Percentiles rank a stretch among this genome's conserved stretches.
phyloP scores from a whole-genome alignment of 2,113 vertebrate species.

The Peromyscus leucopus region DNA sequence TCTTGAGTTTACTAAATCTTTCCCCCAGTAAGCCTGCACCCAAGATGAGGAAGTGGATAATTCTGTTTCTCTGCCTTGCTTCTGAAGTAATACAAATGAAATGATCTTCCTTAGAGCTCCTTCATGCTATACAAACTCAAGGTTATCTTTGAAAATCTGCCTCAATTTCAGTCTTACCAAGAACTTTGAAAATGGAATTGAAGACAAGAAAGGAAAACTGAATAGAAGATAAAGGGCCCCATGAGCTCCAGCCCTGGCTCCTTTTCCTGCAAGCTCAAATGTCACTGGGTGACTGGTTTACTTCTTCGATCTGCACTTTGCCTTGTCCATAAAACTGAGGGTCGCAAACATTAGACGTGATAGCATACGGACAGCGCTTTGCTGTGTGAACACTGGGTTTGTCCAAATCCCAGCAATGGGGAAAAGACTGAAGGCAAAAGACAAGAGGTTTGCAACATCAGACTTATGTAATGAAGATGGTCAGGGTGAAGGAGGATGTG shows the following conservation, averaged over 20 bases:
- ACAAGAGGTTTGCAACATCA: neutral
- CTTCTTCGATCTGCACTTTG: slow-evolving; percentile 5
- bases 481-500: neutral
- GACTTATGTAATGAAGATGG: neutral
- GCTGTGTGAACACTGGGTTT: neutral
- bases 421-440: neutral
- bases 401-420: neutral
- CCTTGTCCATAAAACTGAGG: neutral
- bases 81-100: slow-evolving; percentile 14
- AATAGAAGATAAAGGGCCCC: neutral
- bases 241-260: neutral
- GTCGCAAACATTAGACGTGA: neutral
- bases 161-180: neutral
- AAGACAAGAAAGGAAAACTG: neutral
- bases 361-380: neutral
- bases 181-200: neutral
- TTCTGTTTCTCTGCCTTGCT: neutral
- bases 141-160: neutral
- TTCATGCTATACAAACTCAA: neutral
- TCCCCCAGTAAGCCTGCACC: neutral
- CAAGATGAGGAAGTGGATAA: neutral
- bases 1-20: neutral
- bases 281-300: neutral
- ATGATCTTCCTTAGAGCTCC: neutral
- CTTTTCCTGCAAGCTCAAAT: neutral